Base-by-base conservation (phyloP, 2,888 invertebrate genomes). In the Sminthurinus aureus region DNA sequence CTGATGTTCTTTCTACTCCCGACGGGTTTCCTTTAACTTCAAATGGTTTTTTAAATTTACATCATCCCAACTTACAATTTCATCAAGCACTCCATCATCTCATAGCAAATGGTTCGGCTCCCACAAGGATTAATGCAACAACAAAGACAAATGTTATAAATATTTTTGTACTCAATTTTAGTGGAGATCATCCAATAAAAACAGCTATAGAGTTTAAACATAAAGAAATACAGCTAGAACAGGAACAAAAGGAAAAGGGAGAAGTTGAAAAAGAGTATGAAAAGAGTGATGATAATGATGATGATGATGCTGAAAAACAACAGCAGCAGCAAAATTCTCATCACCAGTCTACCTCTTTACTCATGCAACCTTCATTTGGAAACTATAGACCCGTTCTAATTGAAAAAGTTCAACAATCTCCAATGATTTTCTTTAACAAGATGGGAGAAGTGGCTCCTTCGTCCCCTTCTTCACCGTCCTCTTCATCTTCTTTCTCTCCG, bases 71-170 rank as follows among this genome's bases (percentile, higher is more conserved):
- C 83, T 85, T 88, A 66, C 87, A 88, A 81, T 88, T 88, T 85
- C 88, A 88, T 84, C 88, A 88, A 83, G 88, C 88, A 15, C 87
- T 88, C 66, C 88, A 88, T 84, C 87, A 89, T 50, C 85, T 89
- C 64, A 84, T 89, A 26, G 88, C 87, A n/a, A 89, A 89, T 84
- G 87, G 88, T 38, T 84, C 87, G n/a, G 82, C 85, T n/a, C 88
- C 88, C 13, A 87, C 88, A 24, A 85, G 83, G 77, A 87, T 88
- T 50, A 88, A 86, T 79, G 88, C 88, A 51, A 87, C 87, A 64
- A 87, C 88, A n/a, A 88, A 87, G 82, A 88, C 88, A n/a, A 88
- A 88, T 74, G 86, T 88, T 75, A 88, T 88, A 69, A 88, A 88
- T 83, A 87, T 88, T 79, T 88, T 88, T 82, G 88, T 88, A 64